Conservation (phyloP, 2,113 vertebrate genomes). For the Macrotis lagotis region DNA sequence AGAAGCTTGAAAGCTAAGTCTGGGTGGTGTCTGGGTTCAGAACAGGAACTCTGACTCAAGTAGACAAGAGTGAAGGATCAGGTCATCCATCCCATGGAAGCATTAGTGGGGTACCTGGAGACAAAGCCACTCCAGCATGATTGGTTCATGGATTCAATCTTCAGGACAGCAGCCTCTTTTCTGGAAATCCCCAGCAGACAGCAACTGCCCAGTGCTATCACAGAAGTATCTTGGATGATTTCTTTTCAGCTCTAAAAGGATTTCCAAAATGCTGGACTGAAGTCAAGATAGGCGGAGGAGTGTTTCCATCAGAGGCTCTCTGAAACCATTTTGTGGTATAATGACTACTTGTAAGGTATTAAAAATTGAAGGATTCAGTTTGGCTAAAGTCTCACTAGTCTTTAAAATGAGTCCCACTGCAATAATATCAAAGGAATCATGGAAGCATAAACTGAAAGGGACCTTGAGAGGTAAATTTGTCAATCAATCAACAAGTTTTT, state of each 20-base stretch:
- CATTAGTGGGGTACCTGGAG: not conserved
- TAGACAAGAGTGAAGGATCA: not conserved
- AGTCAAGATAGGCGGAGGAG: not conserved
- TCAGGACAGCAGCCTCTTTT: not conserved
- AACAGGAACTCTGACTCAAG: not conserved
- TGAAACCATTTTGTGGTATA: rapidly evolving
- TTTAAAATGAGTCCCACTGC: not conserved
- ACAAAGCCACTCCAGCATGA: not conserved
- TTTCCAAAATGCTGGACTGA: conserved; percentile 38
- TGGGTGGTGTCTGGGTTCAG: not conserved
- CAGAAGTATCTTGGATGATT: conserved; percentile 35
- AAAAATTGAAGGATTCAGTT: conserved; percentile 47
- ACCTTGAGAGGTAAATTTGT: not conserved
- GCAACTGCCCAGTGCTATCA: conserved; percentile 21
- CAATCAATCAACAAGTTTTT: not conserved
- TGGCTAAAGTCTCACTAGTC: conserved; percentile 47
- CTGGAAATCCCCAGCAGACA: not conserved
- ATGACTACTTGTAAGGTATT: conserved; percentile 30
- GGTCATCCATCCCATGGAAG: not conserved
- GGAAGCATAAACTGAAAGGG: not conserved
- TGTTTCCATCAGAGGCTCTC: not conserved
- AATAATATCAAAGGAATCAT: not conserved
- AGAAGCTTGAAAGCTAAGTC: not conserved
- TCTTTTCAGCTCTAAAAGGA: conserved; percentile 33
- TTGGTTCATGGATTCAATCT: not conserved